Conservation (phyloP, 92 coral and sea anemone genomes). For the Phenganax stokvisi region DNA sequence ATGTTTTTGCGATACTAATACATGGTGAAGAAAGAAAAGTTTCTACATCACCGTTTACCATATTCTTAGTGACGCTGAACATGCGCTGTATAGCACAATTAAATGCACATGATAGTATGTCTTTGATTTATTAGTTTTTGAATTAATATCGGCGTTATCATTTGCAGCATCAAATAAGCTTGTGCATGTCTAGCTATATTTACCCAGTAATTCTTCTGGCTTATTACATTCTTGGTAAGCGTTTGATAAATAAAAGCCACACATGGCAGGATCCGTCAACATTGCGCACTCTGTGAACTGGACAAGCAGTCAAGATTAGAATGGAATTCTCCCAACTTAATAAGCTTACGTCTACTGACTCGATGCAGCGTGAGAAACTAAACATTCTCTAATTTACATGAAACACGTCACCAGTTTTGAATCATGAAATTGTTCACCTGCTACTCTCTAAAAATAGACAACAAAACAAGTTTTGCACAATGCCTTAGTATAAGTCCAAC, state of each 20-base stretch:
- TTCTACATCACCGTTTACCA: too few relatives aligned
- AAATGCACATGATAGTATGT: not conserved
- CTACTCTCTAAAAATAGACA: not conserved
- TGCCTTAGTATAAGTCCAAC: too few relatives aligned
- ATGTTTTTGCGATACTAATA: not conserved
- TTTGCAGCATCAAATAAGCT: slow-evolving; percentile 23
- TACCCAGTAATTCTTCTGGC: slow-evolving; percentile 16
- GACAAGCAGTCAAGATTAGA: slow-evolving; percentile 22
- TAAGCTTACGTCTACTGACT: slow-evolving; percentile 24
- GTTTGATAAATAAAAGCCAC: slow-evolving; percentile 30
- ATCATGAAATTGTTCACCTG: not conserved
- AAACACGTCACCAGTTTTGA: not conserved
- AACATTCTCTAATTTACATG: too few relatives aligned
- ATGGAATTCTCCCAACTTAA: slow-evolving; percentile 10
- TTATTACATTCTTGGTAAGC: slow-evolving; percentile 25
- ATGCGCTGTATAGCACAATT: not conserved
- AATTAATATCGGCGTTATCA: slow-evolving; percentile 35
- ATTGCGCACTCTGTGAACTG: slow-evolving; percentile 7
- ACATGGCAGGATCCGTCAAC: slow-evolving; percentile 36
- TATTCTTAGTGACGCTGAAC: not conserved
- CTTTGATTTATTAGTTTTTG: slow-evolving; percentile 31
- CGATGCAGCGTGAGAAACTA: slow-evolving; percentile 17
- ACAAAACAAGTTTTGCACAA: too few relatives aligned
- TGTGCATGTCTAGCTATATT: slow-evolving; percentile 25
- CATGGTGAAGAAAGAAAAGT: not conserved